Conservation (phyloP, 1,140 invertebrate species). For the Formica selysi region DNA sequence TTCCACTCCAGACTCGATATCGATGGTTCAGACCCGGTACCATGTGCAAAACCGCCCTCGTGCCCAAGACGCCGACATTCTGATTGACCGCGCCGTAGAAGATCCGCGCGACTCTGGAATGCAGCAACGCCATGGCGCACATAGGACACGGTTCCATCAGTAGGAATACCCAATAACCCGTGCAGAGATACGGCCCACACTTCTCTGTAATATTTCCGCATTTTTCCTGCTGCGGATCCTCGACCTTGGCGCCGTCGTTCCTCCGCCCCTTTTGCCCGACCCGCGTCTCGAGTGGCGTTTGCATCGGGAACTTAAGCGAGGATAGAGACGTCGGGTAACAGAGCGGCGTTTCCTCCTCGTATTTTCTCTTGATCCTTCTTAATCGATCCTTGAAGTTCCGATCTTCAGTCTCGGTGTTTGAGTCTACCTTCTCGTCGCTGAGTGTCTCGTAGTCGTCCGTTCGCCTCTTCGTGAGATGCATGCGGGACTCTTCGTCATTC, state of each 20-base stretch:
- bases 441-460: background rate
- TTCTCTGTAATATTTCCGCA: conserved; percentile 65
- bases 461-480: background rate
- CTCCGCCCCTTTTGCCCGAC: conserved; percentile 30
- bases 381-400: background rate
- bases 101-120: conserved; percentile 93
- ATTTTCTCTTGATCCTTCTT: conserved; percentile 76
- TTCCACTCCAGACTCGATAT: conserved; percentile 92
- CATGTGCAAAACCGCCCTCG: conserved; percentile 91
- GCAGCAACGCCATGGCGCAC: conserved; percentile 97
- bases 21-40: conserved; percentile 95
- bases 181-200: conserved; percentile 94
- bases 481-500: background rate
- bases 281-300: conserved; percentile 17
- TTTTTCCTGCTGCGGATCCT: background rate
- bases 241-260: conserved; percentile 35
- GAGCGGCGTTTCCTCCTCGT: conserved; percentile 74
- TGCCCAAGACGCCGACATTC: conserved; percentile 90
- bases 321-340: conserved; percentile 77
- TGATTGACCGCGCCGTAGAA: conserved; percentile 91
- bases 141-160: conserved; percentile 96
- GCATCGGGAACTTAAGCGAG: conserved; percentile 68
- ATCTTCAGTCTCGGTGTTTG: background rate
- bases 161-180: conserved; percentile 95
- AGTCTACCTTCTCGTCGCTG: background rate